phyloP scores from a whole-genome alignment of 2,113 vertebrate species.

The Crotalus horridus region DNA sequence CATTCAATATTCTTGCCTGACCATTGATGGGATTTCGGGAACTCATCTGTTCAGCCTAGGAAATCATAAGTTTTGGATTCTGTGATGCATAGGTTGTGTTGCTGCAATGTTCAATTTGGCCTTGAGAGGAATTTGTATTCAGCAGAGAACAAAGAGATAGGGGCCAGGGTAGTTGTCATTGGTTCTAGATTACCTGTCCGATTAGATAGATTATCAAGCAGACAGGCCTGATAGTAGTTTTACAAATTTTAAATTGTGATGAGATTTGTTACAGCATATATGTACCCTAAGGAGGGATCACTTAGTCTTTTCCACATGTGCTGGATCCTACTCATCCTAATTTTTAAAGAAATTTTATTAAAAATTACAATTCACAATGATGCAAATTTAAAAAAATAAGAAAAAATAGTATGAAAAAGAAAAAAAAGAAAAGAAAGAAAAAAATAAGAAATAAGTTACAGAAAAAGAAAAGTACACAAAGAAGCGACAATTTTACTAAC shows the following conservation, averaged over 20 bases:
- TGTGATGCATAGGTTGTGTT: not conserved
- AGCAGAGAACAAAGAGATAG: not conserved
- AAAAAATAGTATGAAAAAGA: not conserved
- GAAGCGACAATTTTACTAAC: too few species aligned
- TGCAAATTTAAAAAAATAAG: not conserved
- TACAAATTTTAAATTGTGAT: not conserved
- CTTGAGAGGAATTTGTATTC: not conserved
- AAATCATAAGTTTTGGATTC: not conserved
- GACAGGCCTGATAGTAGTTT: not conserved
- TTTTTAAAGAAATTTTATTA: not conserved
- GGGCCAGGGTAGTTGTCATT: not conserved
- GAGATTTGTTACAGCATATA: not conserved
- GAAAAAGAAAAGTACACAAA: too few species aligned
- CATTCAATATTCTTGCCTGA: not conserved
- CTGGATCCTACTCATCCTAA: not conserved
- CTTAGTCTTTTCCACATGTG: not conserved
- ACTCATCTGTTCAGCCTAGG: not conserved
- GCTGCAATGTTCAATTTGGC: not conserved
- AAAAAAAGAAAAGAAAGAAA: not conserved
- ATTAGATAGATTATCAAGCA: conserved; percentile 18
- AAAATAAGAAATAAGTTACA: not conserved
- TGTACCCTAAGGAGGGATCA: conserved; percentile 3
- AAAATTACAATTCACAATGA: not conserved
- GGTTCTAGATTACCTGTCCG: not conserved
- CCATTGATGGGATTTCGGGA: not conserved